These are phyloP conservation scores for Mungos mungo DNA, from an alignment of 2,113 vertebrate genomes.

Conservation along the genomic window DNA sequence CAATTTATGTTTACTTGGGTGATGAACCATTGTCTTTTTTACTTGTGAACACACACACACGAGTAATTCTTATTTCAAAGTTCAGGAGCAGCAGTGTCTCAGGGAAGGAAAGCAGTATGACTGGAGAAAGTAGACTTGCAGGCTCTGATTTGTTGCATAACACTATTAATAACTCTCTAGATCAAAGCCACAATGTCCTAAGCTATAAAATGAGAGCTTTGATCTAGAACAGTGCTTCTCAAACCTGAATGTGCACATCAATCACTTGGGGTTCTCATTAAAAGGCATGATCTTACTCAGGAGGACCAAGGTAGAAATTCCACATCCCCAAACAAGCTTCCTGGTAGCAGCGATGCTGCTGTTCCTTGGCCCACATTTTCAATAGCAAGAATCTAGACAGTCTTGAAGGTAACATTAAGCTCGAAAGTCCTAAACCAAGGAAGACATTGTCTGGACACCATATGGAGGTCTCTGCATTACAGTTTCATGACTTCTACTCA, in stretches of 20 bases:
- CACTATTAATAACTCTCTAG: neutral
- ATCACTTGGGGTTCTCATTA: neutral
- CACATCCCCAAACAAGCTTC: neutral
- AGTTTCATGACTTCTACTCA: neutral
- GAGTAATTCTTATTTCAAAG: neutral
- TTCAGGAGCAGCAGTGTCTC: neutral
- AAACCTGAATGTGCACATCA: neutral
- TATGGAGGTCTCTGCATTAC: neutral
- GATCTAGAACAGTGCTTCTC: neutral
- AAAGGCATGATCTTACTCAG: neutral
- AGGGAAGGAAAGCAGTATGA: accelerated
- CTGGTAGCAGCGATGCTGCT: neutral
- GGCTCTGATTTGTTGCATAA: neutral
- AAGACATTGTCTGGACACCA: neutral
- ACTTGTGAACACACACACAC: neutral
- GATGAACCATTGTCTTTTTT: neutral
- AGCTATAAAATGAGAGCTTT: neutral
- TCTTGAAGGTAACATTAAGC: neutral
- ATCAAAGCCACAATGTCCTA: neutral
- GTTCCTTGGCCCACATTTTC: neutral
- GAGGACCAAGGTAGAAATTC: neutral
- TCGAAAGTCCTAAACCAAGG: neutral
- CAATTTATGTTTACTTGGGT: neutral
- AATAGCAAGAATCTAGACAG: neutral
- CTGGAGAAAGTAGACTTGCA: neutral